Conservation (phyloP, 2,797 vertebrate genomes). For the Spheniscus humboldti region DNA sequence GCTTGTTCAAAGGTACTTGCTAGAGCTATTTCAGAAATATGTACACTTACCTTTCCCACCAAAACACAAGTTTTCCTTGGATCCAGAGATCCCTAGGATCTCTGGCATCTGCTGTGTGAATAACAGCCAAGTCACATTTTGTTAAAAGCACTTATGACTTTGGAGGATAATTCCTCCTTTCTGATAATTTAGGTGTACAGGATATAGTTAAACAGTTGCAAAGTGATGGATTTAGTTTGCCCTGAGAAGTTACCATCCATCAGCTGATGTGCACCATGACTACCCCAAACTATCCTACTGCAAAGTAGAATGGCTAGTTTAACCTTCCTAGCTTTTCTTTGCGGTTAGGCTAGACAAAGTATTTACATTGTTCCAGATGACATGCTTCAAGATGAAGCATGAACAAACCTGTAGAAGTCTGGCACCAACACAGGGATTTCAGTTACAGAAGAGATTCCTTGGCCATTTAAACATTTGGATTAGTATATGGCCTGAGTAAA, state of each 20-base stretch:
- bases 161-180: not conserved
- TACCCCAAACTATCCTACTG: not conserved
- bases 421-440: not conserved
- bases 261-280: not conserved
- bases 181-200: not conserved
- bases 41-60: not conserved
- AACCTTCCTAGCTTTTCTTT: not conserved
- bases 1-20: not conserved
- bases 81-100: not conserved
- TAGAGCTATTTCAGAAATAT: not conserved
- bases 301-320: not conserved
- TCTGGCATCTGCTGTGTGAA: not conserved
- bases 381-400: not conserved
- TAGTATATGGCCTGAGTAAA: not conserved
- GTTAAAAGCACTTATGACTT: not conserved
- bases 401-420: not conserved
- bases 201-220: not conserved
- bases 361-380: not conserved
- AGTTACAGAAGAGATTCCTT: not conserved
- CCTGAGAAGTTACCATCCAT: not conserved
- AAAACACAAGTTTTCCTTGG: not conserved
- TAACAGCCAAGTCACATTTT: not conserved
- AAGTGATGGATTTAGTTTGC: not conserved
- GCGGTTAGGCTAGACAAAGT: not conserved
- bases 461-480: not conserved